These are phyloP conservation scores for Hedya salicella DNA, from an alignment of 2,888 invertebrate genomes.

Conservation along the genomic window DNA sequence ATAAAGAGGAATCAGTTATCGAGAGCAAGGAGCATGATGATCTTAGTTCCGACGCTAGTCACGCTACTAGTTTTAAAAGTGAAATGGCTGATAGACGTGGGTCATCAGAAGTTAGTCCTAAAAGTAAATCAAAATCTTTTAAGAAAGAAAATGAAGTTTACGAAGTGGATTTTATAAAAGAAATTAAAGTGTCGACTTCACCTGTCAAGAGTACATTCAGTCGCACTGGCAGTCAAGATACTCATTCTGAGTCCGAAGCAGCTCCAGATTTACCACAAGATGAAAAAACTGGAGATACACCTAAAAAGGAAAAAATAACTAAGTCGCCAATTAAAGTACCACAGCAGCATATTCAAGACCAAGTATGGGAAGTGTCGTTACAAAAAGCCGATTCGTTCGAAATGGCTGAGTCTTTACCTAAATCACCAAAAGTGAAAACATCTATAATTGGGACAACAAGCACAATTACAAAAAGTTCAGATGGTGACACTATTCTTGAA, in stretches of 20 bases:
- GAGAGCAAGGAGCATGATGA: constrained; percentile 82
- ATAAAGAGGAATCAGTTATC: constrained; percentile 78
- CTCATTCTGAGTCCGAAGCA: constrained; percentile 83
- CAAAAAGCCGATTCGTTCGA: constrained; percentile 75
- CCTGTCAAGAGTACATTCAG: constrained; percentile 81
- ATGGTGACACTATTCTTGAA: constrained; percentile 64
- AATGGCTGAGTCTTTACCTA: constrained; percentile 65
- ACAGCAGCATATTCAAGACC: constrained; percentile 76
- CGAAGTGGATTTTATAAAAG: constrained; percentile 82
- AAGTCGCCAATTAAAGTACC: constrained; percentile 78
- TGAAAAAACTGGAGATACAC: constrained; percentile 70
- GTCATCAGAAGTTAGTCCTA: constrained; percentile 76
- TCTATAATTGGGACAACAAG: constrained; percentile 55
- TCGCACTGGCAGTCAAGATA: constrained; percentile 83
- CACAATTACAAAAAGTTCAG: constrained; percentile 59
- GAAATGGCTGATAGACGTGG: constrained; percentile 71
- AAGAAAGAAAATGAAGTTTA: constrained; percentile 81
- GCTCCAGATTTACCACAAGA: constrained; percentile 82
- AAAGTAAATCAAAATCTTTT: constrained; percentile 78
- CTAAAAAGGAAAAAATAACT: constrained; percentile 68
- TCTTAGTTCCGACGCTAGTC: constrained; percentile 79
- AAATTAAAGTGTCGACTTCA: constrained; percentile 82
- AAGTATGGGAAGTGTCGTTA: constrained; percentile 78
- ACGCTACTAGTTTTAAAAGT: constrained; percentile 77
- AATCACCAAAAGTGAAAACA: constrained; percentile 53